A percentile compares a stretch with the other conserved stretches of the same genome.
Conservation (phyloP, 2,888 invertebrate genomes). For the Xanthia icteritia region DNA sequence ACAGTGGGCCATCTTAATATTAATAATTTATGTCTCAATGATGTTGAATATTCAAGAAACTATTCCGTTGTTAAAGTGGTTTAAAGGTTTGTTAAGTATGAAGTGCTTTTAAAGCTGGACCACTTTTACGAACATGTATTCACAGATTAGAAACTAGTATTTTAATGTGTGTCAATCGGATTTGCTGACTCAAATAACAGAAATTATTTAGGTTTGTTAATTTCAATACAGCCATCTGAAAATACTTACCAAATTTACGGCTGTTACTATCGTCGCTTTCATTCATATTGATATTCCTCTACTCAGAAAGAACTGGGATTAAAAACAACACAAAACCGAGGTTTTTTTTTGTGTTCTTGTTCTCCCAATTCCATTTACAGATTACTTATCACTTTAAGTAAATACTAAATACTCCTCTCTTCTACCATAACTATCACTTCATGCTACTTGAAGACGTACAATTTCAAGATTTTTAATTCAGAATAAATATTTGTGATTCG, state of each 20-base stretch:
- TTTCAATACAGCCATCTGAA: not conserved
- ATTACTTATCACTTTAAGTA: not conserved
- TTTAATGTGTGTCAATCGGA: not conserved
- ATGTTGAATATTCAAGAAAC: not conserved
- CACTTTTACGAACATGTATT: not conserved
- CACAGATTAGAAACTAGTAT: not conserved
- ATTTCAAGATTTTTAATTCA: not conserved
- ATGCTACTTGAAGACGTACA: not conserved
- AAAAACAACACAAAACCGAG: conserved; percentile 5
- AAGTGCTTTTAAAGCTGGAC: not conserved
- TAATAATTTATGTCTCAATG: not conserved
- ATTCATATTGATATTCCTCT: conserved; percentile 33
- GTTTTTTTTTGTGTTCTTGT: not conserved
- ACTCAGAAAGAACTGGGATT: not conserved
- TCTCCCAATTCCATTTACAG: not conserved
- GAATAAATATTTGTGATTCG: not conserved
- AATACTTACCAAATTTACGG: conserved; percentile 34
- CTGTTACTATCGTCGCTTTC: conserved; percentile 21
- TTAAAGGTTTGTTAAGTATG: not conserved
- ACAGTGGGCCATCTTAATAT: not conserved
- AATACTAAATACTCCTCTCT: not conserved
- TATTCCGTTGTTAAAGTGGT: not conserved
- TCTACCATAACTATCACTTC: not conserved
- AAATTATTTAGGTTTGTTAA: not conserved
- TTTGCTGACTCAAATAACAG: not conserved